These are phyloP conservation scores for Diplogasteroides magnus DNA, from an alignment of 1,140 invertebrate species.

Conservation along the genomic window DNA sequence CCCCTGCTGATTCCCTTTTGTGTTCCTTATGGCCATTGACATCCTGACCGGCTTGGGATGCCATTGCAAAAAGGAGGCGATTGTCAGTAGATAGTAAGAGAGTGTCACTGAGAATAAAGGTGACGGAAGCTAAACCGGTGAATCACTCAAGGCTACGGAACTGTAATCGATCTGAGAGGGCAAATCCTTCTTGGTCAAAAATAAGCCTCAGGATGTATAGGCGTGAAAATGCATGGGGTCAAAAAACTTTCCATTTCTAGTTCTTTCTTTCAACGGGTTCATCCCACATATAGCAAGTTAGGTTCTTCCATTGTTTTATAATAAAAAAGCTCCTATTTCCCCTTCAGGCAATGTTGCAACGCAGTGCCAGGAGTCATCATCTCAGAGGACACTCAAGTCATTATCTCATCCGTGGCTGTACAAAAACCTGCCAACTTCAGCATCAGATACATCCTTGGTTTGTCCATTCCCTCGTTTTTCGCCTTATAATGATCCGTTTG, in stretches of 20 bases:
- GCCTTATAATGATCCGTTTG: no score
- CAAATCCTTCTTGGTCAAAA: neutral
- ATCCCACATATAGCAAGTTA: no score
- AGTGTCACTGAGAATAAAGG: neutral
- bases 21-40: no score
- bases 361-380: constrained; percentile 27
- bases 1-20: no score
- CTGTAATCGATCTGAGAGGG: neutral
- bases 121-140: neutral
- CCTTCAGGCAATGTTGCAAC: constrained; percentile 32
- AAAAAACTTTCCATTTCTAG: no score
- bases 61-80: no score
- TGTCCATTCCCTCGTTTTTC: neutral
- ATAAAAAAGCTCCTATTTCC: no score
- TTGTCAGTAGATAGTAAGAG: neutral
- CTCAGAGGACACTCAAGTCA: constrained; percentile 17
- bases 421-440: constrained; percentile 25
- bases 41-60: no score
- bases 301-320: no score
- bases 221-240: no score
- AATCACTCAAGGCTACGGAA: neutral
- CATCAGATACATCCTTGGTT: constrained; percentile 30
- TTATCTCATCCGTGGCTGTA: constrained; percentile 13
- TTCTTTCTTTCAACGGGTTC: no score
- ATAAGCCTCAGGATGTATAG: no score